Evolutionary conservation across 2,113 vertebrate genomes (phyloP).

Genomic region (Bettongia penicillata): DNA sequence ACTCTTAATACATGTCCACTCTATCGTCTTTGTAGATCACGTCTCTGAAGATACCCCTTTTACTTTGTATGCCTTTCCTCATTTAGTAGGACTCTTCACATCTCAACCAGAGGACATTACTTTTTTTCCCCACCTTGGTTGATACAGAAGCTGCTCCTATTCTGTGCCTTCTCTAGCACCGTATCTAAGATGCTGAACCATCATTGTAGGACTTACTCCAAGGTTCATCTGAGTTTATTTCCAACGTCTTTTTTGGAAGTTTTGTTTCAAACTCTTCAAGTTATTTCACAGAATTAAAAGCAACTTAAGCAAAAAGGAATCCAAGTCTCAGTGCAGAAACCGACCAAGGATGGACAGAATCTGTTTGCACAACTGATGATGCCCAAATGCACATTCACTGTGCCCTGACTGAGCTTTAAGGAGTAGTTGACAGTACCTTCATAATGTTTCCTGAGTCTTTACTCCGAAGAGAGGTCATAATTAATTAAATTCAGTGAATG

Average conservation of each 20-base stretch:
- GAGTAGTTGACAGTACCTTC: neutral
- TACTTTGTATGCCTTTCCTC: neutral
- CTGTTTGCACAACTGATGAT: neutral
- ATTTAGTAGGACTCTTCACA: neutral
- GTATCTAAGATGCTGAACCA: conserved; percentile 7
- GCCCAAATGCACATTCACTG: neutral
- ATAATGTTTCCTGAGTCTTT: neutral
- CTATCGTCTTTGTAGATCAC: neutral
- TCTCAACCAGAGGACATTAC: neutral
- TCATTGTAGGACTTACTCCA: neutral
- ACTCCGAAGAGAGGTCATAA: neutral
- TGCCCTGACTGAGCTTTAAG: neutral
- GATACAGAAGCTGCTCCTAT: neutral
- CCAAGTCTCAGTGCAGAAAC: neutral
- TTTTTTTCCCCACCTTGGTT: neutral
- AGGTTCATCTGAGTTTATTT: conserved; percentile 13
- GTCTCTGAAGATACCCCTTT: neutral
- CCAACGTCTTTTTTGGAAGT: neutral
- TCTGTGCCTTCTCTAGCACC: neutral
- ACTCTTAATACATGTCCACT: neutral
- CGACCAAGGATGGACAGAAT: neutral
- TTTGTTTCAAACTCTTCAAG: neutral
- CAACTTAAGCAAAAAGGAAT: neutral
- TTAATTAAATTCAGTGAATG: neutral
- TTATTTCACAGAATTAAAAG: neutral